Percentiles rank a stretch among this genome's conserved stretches.
These are phyloP conservation scores for Pitangus sulphuratus DNA, from an alignment of 2,797 vertebrate species.

Conservation along the genomic window DNA sequence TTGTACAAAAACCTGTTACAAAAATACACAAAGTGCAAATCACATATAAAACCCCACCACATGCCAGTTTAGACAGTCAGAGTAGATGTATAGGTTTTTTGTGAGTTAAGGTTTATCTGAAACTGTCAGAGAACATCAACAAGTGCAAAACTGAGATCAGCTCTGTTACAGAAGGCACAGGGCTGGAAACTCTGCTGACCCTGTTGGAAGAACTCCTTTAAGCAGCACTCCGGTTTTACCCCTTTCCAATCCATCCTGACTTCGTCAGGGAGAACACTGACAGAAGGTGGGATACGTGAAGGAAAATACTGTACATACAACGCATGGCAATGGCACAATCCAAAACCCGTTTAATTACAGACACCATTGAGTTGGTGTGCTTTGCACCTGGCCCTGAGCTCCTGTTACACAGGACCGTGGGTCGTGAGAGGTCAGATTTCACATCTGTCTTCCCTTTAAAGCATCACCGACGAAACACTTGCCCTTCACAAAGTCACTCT, in stretches of 20 bases:
- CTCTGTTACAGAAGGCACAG: background rate
- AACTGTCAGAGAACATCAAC: background rate
- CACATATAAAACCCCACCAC: background rate
- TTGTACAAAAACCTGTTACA: background rate
- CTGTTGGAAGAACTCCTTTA: rapidly evolving
- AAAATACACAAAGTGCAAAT: background rate
- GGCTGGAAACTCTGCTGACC: background rate
- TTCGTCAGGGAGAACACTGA: rapidly evolving
- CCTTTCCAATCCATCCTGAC: background rate
- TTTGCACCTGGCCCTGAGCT: background rate
- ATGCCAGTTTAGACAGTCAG: rapidly evolving
- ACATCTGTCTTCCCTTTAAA: background rate
- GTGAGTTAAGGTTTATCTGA: background rate
- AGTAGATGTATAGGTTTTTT: rapidly evolving
- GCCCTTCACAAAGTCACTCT: background rate
- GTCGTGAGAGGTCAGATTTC: background rate
- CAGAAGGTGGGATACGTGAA: background rate
- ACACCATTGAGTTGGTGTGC: rapidly evolving
- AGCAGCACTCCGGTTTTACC: background rate
- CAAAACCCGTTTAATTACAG: background rate
- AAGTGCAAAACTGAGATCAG: background rate
- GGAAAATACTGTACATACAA: background rate
- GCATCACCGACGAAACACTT: background rate
- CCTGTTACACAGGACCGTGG: rapidly evolving
- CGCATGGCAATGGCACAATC: background rate